Conservation (phyloP, 2,888 invertebrate genomes). For the Ischnus inquisitorius region DNA sequence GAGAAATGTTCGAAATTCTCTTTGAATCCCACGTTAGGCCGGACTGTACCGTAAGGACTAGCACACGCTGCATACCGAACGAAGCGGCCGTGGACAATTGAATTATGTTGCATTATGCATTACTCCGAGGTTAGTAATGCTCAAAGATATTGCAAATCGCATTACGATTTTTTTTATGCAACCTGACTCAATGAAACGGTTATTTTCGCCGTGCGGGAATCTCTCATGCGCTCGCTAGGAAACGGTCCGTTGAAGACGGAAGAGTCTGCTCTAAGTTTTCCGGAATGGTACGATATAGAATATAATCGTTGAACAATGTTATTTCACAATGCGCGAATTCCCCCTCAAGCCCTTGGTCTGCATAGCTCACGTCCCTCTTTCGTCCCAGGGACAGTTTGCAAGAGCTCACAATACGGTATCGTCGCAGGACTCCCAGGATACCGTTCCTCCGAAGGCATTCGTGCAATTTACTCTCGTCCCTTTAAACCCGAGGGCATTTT, state of each 20-base stretch:
- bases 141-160: too few relatives aligned
- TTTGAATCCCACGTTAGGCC: too few relatives aligned
- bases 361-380: background rate
- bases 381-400: slow-evolving; percentile 20
- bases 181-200: slow-evolving; percentile 31
- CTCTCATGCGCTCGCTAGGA: slow-evolving; percentile 1
- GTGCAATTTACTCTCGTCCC: slow-evolving; percentile 29
- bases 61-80: too few relatives aligned
- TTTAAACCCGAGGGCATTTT: slow-evolving; percentile 30
- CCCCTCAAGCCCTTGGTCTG: slow-evolving; percentile 14
- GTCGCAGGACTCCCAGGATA: background rate
- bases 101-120: too few relatives aligned
- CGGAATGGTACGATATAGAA: slow-evolving; percentile 40
- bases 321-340: slow-evolving; percentile 48
- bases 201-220: too few relatives aligned
- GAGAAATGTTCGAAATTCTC: too few relatives aligned
- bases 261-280: slow-evolving; percentile 15
- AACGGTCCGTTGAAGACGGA: background rate
- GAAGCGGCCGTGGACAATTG: too few relatives aligned
- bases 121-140: too few relatives aligned
- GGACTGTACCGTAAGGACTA: too few relatives aligned
- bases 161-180: background rate
- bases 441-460: slow-evolving; percentile 21
- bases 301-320: slow-evolving; percentile 34
- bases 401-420: background rate